Base-by-base conservation (phyloP, 2,797 vertebrate species). In the Hyperoplus lanceolatus region DNA sequence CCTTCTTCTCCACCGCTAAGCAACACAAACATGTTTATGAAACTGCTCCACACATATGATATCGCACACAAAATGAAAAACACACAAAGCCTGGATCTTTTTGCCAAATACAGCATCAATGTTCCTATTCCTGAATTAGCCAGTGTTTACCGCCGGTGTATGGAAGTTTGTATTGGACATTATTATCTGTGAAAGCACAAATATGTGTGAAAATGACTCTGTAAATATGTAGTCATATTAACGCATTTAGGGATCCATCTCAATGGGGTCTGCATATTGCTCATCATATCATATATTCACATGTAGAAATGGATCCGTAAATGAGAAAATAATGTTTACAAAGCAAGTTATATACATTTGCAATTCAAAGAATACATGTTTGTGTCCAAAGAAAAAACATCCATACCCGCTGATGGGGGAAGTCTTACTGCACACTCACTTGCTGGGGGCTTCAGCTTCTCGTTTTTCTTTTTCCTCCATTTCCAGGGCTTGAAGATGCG, bases 401-500 rank as follows among this genome's bases (percentile, higher is more conserved):
- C 29, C 29, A 29, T 29, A 29, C 29, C 29, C 29, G 29, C 29
- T 29, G 29, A 29, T 29, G 29, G 29, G 29, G 29, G 29, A 29
- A 3, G 38, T 54, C 42, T 16, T 1, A 4, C 1, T 0, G 69
- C 39, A 46, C 64, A 85, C 92, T 95, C 87, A 99, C 97, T 94
- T 53, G 95, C 93, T 0, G 97, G 93, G 0, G 96, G 96, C 90
- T 97, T 98, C 77, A 98, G 89, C 61, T 99, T 99, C 86, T 99
- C 98, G 0, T 94, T 97, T 94, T 99, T 99, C 97, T 99, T 99
- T 97, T 99, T 99, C 93, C 98, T 92, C 98, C 98, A 99, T 68
- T 99, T 99, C 98, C 98, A 99, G 0, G 98, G 98, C 80, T 98
- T 99, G 93, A 99, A 99, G 95, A 99, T 99, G 84, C 97, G 96